Percentiles rank a stretch among this genome's conserved stretches.
phyloP scores from a whole-genome alignment of 2,888 invertebrate species.

The Eilema griseolum region DNA sequence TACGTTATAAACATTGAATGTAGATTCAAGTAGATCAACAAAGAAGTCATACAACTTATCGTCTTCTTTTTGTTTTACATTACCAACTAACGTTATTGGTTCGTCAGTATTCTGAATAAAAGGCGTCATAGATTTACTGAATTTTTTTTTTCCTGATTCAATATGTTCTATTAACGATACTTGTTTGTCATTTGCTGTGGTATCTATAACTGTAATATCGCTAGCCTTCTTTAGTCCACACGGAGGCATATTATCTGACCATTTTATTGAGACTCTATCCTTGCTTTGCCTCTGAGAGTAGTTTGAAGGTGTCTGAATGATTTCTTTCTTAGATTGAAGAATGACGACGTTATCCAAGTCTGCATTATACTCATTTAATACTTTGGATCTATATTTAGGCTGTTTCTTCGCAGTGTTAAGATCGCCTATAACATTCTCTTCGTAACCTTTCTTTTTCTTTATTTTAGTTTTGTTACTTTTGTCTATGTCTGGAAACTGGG shows the following conservation, averaged over 20 bases:
- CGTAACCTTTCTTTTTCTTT: slow-evolving; percentile 12
- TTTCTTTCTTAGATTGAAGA: slow-evolving; percentile 60
- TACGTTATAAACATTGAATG: slow-evolving; percentile 63
- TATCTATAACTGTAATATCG: slow-evolving; percentile 6
- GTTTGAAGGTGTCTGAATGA: slow-evolving; percentile 61
- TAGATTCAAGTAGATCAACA: slow-evolving; percentile 69
- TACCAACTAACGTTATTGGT: slow-evolving; percentile 44
- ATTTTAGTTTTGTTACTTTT: slow-evolving; percentile 19
- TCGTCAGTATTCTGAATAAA: slow-evolving; percentile 49
- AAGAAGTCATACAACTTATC: slow-evolving; percentile 70
- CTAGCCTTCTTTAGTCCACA: slow-evolving; percentile 6
- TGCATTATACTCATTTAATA: slow-evolving; percentile 46
- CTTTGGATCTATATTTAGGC: slow-evolving; percentile 52
- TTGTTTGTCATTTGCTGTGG: not conserved
- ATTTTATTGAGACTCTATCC: slow-evolving; percentile 18
- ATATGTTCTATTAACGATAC: not conserved
- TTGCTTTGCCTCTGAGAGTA: slow-evolving; percentile 50
- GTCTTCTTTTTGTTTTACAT: slow-evolving; percentile 49
- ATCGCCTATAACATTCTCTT: slow-evolving; percentile 1
- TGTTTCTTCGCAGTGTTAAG: slow-evolving; percentile 30
- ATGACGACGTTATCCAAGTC: slow-evolving; percentile 57
- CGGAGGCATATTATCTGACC: slow-evolving; percentile 17
- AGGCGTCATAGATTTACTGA: slow-evolving; percentile 35
- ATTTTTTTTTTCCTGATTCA: slow-evolving; percentile 15
- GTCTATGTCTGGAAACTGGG: slow-evolving; percentile 61